Base-by-base conservation (phyloP, 2,113 vertebrate genomes). In the Microtus oregoni region DNA sequence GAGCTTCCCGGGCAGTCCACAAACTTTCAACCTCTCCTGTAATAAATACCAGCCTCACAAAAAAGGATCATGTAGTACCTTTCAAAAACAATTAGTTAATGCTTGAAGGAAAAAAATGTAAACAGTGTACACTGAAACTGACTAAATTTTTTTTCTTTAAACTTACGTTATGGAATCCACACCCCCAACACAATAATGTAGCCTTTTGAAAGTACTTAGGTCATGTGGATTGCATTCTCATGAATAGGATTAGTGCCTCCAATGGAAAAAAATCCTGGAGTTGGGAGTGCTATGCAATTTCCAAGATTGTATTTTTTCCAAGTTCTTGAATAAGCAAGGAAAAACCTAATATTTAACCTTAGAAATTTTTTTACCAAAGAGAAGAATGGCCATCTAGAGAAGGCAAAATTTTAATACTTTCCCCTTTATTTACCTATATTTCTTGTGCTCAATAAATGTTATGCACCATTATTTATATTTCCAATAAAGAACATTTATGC, bases 241-340 rank as follows among this genome's bases (percentile, higher is more conserved):
- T 61, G 52, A 38, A 61, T 61, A 26, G 12, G 10, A 61, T 9
- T 38, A 11, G 35, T 63, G 7, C 38, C 41, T 44, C 32, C 28
- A 79, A 15, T 47, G 7, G 32, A 44, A 77, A 65, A 35, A 41
- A 41, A 41, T 79, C 55, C 22, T 83, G 20, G 20, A 26, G n/a
- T 28, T 20, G n/a, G 20, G 11, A 15, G n/a, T 41, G 20, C 19
- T 22, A 75, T 41, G n/a, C n/a, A 50, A 61, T 41, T 58, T 75
- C 22, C 90, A 28, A 76, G 47, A 58, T 75, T 90, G 81, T 90
- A 90, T 93, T 92, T 96, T 11, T 90, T 50, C 20, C 86, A 61
- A 79, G 81, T 90, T 92, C 19, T 81, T 85, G 10, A 70, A 24
- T n/a, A 92, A 58, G 19, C 30, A 72, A 52, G 44, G 17, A 52